Base-by-base conservation (phyloP, 1,140 invertebrate species). In the Trachymyrmex cornetzi region DNA sequence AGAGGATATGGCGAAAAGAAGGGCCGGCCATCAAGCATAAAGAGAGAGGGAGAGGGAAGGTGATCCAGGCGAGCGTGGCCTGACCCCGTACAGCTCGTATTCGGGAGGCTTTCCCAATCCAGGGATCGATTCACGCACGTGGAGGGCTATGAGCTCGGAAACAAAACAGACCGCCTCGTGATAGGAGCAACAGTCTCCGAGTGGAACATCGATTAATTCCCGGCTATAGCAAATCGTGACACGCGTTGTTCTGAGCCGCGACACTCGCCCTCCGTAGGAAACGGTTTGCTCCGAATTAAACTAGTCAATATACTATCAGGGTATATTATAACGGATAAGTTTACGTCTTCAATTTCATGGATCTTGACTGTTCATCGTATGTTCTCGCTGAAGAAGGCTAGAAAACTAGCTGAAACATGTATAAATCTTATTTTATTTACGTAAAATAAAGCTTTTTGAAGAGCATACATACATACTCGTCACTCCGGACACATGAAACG, bases 151-250 rank as follows among this genome's bases (percentile, higher is more conserved):
- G 22, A 57, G 74, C 30, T 44, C 22, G 48, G 22, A 66, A 63
- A 44, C 57, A 67, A 30, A 87, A 77, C 27, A 64, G 72, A 59
- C 27, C 24, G 9, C 16, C 16, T 67, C 22, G 6, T 34, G 82
- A 53, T 44, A 38, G 24, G 67, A 84, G 59, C 38, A 64, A 75
- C 69, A 57, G 24, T 53, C 4, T 30, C 24, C 24, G 5, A 6
- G 55, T 9, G 30, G 16, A 30, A 84, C 79, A 75, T 75, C 48
- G 80, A 63, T 84, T 38, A n/a, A n/a, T 34, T 59, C 4, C 22
- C 14, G 12, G 14, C 53, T 57, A 2, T 7, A 44, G 16, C 19
- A n/a, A 79, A 38, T 38, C 34, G 7, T 38, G 34, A 34, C 7
- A 38, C 7, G 34, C 34, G 7, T 38, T 38, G 6, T 34, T 0